A percentile compares a stretch with the other conserved stretches of the same genome.
Conservation (phyloP, 2,113 vertebrate species). For the Vidua chalybeata region DNA sequence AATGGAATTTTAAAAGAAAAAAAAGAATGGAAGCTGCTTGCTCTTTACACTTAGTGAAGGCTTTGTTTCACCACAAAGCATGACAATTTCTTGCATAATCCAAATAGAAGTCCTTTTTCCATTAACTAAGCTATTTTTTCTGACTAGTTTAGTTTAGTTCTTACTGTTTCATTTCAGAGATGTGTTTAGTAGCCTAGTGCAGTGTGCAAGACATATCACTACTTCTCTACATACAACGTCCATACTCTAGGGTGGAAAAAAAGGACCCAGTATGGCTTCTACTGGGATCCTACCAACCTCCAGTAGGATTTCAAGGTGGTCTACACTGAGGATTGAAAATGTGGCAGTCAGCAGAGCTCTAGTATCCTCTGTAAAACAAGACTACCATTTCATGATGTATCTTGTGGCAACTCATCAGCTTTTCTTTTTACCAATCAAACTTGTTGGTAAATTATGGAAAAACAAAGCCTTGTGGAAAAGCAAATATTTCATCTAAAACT, state of each 20-base stretch:
- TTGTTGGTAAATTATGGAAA: not conserved
- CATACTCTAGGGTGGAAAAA: not conserved
- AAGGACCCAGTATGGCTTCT: not conserved
- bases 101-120: not conserved
- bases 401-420: not conserved
- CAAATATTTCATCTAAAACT: not conserved
- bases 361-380: not conserved
- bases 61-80: not conserved
- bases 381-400: accelerated
- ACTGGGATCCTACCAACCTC: not conserved
- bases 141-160: not conserved
- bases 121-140: not conserved
- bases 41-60: not conserved
- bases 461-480: not conserved
- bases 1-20: not conserved
- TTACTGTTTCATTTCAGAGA: not conserved
- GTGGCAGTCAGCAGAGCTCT: not conserved
- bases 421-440: not conserved
- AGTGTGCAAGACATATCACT: not conserved
- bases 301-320: not conserved
- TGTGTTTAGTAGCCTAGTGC: not conserved
- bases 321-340: not conserved
- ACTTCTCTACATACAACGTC: not conserved
- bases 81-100: not conserved
- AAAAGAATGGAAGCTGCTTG: not conserved